Conservation (phyloP, 2,888 invertebrate species). For the Patella caerulea region DNA sequence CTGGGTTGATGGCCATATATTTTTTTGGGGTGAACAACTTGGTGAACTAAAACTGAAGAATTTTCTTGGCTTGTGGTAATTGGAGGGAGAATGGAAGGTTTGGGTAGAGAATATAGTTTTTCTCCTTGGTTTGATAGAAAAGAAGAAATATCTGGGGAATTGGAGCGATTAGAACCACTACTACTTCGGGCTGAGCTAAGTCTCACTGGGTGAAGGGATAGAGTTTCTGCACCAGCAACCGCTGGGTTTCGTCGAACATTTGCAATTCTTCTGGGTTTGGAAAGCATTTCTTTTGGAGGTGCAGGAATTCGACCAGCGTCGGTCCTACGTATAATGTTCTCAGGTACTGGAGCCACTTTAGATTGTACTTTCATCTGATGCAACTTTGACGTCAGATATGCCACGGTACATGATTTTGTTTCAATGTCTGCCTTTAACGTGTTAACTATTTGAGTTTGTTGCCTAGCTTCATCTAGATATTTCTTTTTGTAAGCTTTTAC, state of each 20-base stretch:
- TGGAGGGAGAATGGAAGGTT: slow-evolving; percentile 49
- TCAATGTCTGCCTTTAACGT: slow-evolving; percentile 59
- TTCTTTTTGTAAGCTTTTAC: slow-evolving; percentile 20
- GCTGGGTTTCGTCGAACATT: not conserved
- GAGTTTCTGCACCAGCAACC: not conserved
- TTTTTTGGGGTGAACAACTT: slow-evolving; percentile 39
- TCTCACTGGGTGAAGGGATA: slow-evolving; percentile 40
- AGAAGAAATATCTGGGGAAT: slow-evolving; percentile 53
- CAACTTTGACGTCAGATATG: slow-evolving; percentile 62
- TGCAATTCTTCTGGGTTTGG: slow-evolving; percentile 38
- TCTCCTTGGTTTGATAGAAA: slow-evolving; percentile 46
- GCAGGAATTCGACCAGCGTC: slow-evolving; percentile 33
- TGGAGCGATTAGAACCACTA: slow-evolving; percentile 46
- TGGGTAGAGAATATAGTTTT: slow-evolving; percentile 27
- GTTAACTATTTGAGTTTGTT: slow-evolving; percentile 45
- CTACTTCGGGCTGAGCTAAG: slow-evolving; percentile 40
- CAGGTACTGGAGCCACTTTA: slow-evolving; percentile 18
- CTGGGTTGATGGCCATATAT: not conserved
- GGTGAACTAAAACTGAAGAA: slow-evolving; percentile 42
- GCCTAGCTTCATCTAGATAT: slow-evolving; percentile 24
- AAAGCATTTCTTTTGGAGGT: slow-evolving; percentile 49
- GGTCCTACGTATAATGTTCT: slow-evolving; percentile 16
- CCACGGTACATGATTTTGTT: slow-evolving; percentile 62
- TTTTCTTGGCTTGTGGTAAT: slow-evolving; percentile 16
- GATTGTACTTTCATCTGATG: slow-evolving; percentile 51